These are phyloP conservation scores for Mesodorylaimus sp. DNA, from an alignment of 2,888 invertebrate species.

Conservation along the genomic window DNA sequence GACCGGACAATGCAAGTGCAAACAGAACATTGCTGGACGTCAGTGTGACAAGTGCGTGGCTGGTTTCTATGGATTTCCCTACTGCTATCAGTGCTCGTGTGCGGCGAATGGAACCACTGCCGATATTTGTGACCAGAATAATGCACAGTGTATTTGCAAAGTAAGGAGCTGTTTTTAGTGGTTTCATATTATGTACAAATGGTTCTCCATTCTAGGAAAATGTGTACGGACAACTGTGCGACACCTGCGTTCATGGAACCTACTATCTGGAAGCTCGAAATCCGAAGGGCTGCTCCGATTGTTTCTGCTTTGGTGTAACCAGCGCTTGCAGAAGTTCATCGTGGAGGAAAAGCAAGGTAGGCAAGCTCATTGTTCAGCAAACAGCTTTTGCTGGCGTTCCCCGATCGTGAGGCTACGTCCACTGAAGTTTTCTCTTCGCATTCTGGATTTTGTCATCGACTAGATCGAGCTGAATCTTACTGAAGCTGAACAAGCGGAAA, in stretches of 20 bases:
- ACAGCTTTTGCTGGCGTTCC: not conserved
- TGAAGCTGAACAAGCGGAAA: too few relatives aligned
- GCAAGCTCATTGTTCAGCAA: conserved; percentile 46
- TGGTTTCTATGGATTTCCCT: conserved; percentile 60
- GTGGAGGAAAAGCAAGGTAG: too few relatives aligned
- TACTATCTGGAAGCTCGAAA: conserved; percentile 68
- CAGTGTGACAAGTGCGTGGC: conserved; percentile 68
- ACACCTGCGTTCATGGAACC: conserved; percentile 65
- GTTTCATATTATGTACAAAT: not conserved
- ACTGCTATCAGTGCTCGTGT: conserved; percentile 65
- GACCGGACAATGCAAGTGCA: conserved; percentile 72
- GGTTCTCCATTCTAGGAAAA: conserved; percentile 36
- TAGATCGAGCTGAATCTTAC: too few relatives aligned
- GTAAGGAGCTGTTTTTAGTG: conserved; percentile 11
- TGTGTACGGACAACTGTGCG: conserved; percentile 57
- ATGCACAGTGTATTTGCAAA: conserved; percentile 60
- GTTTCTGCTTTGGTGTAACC: conserved; percentile 90
- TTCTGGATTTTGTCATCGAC: too few relatives aligned
- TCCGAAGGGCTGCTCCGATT: conserved; percentile 76
- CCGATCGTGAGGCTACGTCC: not conserved
- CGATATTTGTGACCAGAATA: conserved; percentile 63
- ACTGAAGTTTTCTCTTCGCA: conserved; percentile 13
- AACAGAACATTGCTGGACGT: conserved; percentile 64
- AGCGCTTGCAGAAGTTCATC: conserved; percentile 46
- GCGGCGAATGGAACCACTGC: conserved; percentile 58